A percentile compares a stretch with the other conserved stretches of the same genome.
phyloP scores from a whole-genome alignment of 2,888 invertebrate species.

The Xestoiulus laeticollis region DNA sequence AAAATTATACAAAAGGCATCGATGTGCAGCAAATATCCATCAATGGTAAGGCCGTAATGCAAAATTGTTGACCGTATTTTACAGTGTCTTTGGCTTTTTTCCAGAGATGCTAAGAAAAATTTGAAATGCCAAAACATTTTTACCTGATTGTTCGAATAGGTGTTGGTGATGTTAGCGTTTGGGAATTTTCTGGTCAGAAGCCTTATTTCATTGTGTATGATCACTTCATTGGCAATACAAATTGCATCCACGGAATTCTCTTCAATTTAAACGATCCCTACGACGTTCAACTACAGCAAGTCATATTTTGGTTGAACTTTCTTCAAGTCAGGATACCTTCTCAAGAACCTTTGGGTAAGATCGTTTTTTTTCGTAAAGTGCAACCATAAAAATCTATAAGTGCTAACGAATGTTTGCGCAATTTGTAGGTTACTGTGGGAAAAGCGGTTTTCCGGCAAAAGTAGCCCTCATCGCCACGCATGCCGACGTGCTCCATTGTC shows the following conservation, averaged over 20 bases:
- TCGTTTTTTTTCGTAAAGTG: neutral
- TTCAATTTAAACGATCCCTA: constrained; percentile 75
- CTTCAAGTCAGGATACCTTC: constrained; percentile 73
- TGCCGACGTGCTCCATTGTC: constrained; percentile 69
- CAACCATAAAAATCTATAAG: too few relatives aligned
- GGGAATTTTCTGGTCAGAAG: constrained; percentile 82
- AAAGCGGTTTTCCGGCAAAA: constrained; percentile 66
- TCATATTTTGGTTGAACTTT: constrained; percentile 79
- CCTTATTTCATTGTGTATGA: constrained; percentile 77
- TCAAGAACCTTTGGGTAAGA: constrained; percentile 70
- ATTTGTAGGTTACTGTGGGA: constrained; percentile 70
- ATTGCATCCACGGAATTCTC: constrained; percentile 73
- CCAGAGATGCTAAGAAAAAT: too few relatives aligned
- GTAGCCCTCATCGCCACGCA: constrained; percentile 74
- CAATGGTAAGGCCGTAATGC: constrained; percentile 60
- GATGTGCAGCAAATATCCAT: constrained; percentile 71
- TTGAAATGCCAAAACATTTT: neutral
- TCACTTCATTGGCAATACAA: constrained; percentile 74
- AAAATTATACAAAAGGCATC: constrained; percentile 73
- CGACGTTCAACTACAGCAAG: constrained; percentile 73
- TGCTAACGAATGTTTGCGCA: neutral
- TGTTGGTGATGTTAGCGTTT: constrained; percentile 73
- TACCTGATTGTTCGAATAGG: constrained; percentile 61
- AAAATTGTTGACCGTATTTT: neutral
- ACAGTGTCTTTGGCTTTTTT: too few relatives aligned